Base-by-base conservation (phyloP, 2,888 invertebrate genomes). In the Pycnomerus fuliginosus region DNA sequence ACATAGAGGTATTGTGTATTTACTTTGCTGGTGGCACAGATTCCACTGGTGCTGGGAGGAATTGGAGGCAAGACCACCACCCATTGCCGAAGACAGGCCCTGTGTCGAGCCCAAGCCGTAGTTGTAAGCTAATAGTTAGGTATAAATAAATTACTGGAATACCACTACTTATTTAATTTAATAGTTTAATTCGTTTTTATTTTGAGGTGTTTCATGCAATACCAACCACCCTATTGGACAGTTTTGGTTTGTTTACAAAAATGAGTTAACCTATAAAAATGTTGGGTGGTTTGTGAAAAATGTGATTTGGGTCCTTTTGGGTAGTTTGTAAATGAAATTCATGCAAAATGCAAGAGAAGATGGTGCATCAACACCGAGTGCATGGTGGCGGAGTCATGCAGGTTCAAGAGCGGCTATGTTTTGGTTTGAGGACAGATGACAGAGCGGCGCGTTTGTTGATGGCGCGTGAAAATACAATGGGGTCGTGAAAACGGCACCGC, bases 21-120 rank as follows among this genome's bases (percentile, higher is more conserved):
- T 72, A 72, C 72, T 71, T 71, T 67, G 70, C 59, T 65, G 67
- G 57, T 64, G 68, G 57, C 62, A 64, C 64, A 64, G 64, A 62
- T 67, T 71, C 72, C 72, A 72, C 54, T 70, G 70, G 56, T 67
- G 68, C 62, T 58, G 56, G 33, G 72, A 73, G 69, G 66, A 62
- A 65, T 76, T 74, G 71, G 73, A 68, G 68, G 74, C 68, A 72
- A 76, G 74, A 75, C 77, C 76, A 76, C 76, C 76, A 77, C 78
- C 77, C 74, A 75, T 75, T 72, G 75, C 73, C 70, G 74, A 74
- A 75, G 76, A 74, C 71, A 66, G 61, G 60, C 64, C 62, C 59
- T 68, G 68, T 62, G 68, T 64, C 52, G 70, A 67, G 61, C 67
- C 68, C 69, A 72, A 68, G 63, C 76, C 75, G 74, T 75, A 76